Evolutionary conservation across 2,113 vertebrate species (phyloP).

Genomic region (Chamaea fasciata): DNA sequence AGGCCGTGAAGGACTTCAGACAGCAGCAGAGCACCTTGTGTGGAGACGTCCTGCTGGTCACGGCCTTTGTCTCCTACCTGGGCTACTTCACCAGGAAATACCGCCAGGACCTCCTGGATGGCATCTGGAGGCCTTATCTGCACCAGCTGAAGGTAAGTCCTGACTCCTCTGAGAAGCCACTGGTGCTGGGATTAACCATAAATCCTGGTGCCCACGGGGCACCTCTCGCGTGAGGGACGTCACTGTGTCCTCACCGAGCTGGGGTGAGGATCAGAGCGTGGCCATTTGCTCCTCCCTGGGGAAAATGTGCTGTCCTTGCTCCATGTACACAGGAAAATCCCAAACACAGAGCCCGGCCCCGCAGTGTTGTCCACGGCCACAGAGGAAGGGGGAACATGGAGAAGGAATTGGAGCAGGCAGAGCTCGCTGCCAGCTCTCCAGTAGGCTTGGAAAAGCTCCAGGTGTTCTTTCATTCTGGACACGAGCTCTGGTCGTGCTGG

Average conservation of each 20-base stretch:
- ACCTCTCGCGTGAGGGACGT: not conserved
- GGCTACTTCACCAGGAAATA: conserved; percentile 92
- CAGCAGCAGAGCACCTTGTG: conserved; percentile 86
- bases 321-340: not conserved
- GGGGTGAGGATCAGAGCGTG: fast-evolving
- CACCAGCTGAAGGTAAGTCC: conserved; percentile 78
- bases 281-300: not conserved
- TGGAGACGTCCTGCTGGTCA: conserved; percentile 87
- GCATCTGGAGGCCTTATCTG: conserved; percentile 86
- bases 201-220: not conserved
- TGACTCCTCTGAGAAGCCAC: not conserved
- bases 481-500: not conserved
- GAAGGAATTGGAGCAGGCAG: not conserved
- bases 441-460: not conserved
- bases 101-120: conserved; percentile 85
- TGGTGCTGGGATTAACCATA: not conserved
- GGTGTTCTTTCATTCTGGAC: not conserved
- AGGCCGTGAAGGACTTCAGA: conserved; percentile 80
- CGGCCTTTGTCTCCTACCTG: conserved; percentile 91
- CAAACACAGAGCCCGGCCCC: not conserved
- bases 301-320: not conserved
- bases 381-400: not conserved
- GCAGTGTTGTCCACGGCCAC: not conserved
- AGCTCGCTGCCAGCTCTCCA: not conserved
- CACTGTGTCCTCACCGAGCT: fast-evolving